A percentile compares a stretch with the other conserved stretches of the same genome.
Evolutionary conservation across 2,113 vertebrate species (phyloP).

Genomic region (Pao palembangensis): DNA sequence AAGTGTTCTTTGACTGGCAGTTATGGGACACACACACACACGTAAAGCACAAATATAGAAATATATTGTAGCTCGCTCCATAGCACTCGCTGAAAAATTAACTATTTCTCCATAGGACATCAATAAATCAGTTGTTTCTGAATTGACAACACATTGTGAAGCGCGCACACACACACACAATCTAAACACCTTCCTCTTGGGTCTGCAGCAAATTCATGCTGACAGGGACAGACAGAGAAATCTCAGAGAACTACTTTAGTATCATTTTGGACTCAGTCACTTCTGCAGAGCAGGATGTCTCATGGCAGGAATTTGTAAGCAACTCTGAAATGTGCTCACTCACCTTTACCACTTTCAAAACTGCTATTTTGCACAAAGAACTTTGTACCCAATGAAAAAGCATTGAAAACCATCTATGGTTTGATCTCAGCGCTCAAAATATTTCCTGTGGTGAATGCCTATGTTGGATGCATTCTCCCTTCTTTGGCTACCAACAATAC

Average conservation of each 20-base stretch:
- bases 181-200: slow-evolving; percentile 18
- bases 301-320: background rate
- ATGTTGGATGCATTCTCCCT: no score
- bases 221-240: slow-evolving; percentile 39
- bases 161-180: background rate
- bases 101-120: slow-evolving; percentile 41
- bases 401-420: background rate
- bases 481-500: no score
- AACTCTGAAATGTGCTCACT: slow-evolving; percentile 2
- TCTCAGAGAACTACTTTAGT: slow-evolving; percentile 35
- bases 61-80: background rate
- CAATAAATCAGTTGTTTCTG: slow-evolving; percentile 53
- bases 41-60: slow-evolving; percentile 8
- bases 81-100: slow-evolving; percentile 36
- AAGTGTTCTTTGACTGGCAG: slow-evolving; percentile 33
- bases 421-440: background rate
- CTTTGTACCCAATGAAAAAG: background rate
- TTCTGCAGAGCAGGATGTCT: slow-evolving; percentile 4
- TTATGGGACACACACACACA: slow-evolving; percentile 19
- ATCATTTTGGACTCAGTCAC: background rate
- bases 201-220: slow-evolving; percentile 32
- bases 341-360: background rate
- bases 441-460: no score
- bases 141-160: slow-evolving; percentile 28
- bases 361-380: background rate